Percentiles rank a stretch among this genome's conserved stretches.
phyloP scores from a whole-genome alignment of 2,888 invertebrate genomes.

The Caenorhabditis sulstoni region DNA sequence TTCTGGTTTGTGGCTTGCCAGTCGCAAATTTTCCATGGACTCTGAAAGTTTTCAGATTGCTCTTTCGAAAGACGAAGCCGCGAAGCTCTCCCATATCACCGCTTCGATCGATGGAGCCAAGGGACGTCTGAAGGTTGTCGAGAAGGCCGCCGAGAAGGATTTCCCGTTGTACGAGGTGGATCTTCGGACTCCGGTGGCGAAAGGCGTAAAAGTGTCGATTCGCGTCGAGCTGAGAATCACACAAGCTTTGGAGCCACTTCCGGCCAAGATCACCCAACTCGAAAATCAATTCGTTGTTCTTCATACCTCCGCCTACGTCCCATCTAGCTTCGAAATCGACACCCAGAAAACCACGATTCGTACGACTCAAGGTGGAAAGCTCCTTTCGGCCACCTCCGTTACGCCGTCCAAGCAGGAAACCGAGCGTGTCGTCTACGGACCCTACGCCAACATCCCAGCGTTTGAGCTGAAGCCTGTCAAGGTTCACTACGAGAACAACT shows the following conservation, averaged over 20 bases:
- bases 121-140: conserved; percentile 58
- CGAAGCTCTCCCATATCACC: conserved; percentile 67
- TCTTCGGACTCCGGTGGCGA: conserved; percentile 66
- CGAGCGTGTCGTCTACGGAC: conserved; percentile 90
- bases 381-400: conserved; percentile 59
- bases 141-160: conserved; percentile 28
- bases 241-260: conserved; percentile 89
- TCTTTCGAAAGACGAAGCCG: conserved; percentile 68
- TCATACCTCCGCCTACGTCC: conserved; percentile 89
- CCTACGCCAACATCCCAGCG: conserved; percentile 87
- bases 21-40: not conserved
- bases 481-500: conserved; percentile 95
- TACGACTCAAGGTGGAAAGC: conserved; percentile 60
- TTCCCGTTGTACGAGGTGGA: conserved; percentile 70
- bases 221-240: conserved; percentile 87
- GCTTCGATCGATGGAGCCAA: conserved; percentile 66
- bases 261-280: conserved; percentile 91
- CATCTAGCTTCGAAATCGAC: conserved; percentile 88
- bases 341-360: conserved; percentile 90
- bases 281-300: conserved; percentile 95
- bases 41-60: conserved; percentile 48
- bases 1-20: conserved; percentile 60
- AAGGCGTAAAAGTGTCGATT: conserved; percentile 71
- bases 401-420: conserved; percentile 89
- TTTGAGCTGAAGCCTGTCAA: conserved; percentile 85